A percentile compares a stretch with the other conserved stretches of the same genome.
These are phyloP conservation scores for Aulostomus chinensis DNA, from an alignment of 2,797 vertebrate species.

Conservation along the genomic window DNA sequence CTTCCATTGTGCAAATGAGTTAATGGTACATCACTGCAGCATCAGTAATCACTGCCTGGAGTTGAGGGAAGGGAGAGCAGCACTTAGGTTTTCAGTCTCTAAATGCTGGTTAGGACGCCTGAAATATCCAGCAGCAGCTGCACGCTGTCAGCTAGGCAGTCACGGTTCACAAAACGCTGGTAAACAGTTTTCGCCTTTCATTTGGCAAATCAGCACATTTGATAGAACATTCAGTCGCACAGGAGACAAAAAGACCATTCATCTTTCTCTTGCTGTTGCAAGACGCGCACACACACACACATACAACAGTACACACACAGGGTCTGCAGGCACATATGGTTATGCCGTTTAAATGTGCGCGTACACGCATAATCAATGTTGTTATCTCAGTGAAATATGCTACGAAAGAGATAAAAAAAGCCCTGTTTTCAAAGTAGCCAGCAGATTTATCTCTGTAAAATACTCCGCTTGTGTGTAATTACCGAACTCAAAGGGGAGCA, in stretches of 20 bases:
- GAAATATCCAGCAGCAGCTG: conserved; percentile 60
- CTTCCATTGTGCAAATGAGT: conserved; percentile 22
- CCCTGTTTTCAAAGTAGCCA: conserved; percentile 46
- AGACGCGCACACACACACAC: background rate
- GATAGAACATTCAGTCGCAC: conserved; percentile 44
- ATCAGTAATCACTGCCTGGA: conserved; percentile 27
- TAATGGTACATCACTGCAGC: conserved; percentile 26
- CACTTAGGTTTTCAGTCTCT: conserved; percentile 43
- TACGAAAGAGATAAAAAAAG: conserved; percentile 51
- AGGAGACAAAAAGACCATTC: conserved; percentile 43
- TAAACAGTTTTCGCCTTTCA: conserved; percentile 68
- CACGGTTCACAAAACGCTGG: conserved; percentile 47
- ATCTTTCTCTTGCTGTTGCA: conserved; percentile 47
- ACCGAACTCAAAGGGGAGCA: conserved; percentile 59
- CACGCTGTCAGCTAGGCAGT: conserved; percentile 47
- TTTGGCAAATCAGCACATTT: conserved; percentile 71
- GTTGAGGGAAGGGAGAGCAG: conserved; percentile 39
- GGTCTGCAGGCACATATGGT: conserved; percentile 18
- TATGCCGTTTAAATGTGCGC: background rate
- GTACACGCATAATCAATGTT: conserved; percentile 32
- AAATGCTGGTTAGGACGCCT: conserved; percentile 46
- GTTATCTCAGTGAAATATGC: conserved; percentile 61
- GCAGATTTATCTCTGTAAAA: conserved; percentile 68
- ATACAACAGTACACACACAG: too few species aligned
- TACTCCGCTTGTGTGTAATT: conserved; percentile 67